Evolutionary conservation across 2,113 vertebrate species (phyloP).

Genomic region (Cisticola juncidis): DNA sequence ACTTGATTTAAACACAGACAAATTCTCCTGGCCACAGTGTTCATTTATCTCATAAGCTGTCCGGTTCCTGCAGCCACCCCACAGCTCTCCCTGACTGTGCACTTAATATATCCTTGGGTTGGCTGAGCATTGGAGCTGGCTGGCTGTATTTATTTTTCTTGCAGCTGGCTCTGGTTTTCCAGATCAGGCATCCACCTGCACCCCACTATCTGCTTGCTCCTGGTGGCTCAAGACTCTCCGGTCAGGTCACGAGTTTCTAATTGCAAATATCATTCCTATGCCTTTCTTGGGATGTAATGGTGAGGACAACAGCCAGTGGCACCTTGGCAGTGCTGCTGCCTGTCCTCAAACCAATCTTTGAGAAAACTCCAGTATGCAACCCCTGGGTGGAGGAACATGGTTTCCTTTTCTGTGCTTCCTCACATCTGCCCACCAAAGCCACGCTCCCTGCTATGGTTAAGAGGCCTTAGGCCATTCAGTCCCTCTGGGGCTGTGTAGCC

Average conservation of each 20-base stretch:
- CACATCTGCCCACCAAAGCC: background rate
- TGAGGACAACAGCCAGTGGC: background rate
- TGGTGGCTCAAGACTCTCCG: rapidly evolving
- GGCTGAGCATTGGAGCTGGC: background rate
- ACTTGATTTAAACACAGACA: background rate
- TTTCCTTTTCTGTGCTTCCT: background rate
- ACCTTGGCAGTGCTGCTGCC: background rate
- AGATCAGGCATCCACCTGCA: background rate
- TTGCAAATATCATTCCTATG: background rate
- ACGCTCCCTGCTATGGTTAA: rapidly evolving
- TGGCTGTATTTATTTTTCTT: conserved; percentile 5
- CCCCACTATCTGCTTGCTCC: background rate
- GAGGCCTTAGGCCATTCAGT: rapidly evolving
- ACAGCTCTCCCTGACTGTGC: background rate
- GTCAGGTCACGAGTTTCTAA: background rate
- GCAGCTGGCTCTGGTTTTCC: background rate
- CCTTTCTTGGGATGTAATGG: background rate
- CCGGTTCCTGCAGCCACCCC: background rate
- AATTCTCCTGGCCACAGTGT: background rate
- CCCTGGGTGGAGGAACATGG: rapidly evolving
- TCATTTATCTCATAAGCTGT: background rate
- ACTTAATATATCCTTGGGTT: background rate
- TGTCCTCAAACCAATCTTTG: rapidly evolving
- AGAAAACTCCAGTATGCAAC: background rate
- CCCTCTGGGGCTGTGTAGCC: background rate